Percentiles rank a stretch among this genome's conserved stretches.
Conservation (phyloP, 2,113 vertebrate genomes). For the Brachirus orientalis region DNA sequence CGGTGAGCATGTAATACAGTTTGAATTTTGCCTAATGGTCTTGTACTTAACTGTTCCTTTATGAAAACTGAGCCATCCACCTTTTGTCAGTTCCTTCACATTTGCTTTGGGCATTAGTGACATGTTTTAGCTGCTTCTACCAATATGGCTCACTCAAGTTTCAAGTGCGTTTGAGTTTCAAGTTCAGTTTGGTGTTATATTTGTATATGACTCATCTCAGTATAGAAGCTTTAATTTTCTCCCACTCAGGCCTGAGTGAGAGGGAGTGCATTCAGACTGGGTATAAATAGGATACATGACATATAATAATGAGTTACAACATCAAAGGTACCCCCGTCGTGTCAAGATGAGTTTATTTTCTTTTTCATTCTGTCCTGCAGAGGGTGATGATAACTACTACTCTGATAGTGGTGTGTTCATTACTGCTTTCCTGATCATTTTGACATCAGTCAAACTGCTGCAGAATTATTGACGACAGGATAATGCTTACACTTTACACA, state of each 20-base stretch:
- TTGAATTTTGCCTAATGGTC: slow-evolving; percentile 11
- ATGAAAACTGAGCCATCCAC: slow-evolving; percentile 14
- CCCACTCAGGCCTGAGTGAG: slow-evolving; percentile 5
- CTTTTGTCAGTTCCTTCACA: slow-evolving; percentile 17
- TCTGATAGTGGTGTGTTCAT: not conserved
- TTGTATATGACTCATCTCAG: slow-evolving; percentile 15
- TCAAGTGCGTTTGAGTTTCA: no score
- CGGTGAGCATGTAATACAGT: slow-evolving; percentile 20
- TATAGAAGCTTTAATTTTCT: slow-evolving; percentile 10
- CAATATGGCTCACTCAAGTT: slow-evolving; percentile 17
- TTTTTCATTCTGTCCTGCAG: not conserved
- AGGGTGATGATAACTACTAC: not conserved
- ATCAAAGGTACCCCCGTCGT: slow-evolving; percentile 6
- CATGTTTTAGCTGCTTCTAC: slow-evolving; percentile 20
- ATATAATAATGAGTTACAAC: slow-evolving; percentile 22
- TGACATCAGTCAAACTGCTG: not conserved
- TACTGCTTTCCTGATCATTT: slow-evolving; percentile 6
- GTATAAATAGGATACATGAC: slow-evolving; percentile 15
- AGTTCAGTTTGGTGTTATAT: not conserved
- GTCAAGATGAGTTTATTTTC: slow-evolving; percentile 12
- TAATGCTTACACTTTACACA: not conserved
- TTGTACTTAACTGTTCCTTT: slow-evolving; percentile 6
- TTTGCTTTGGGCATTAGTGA: slow-evolving; percentile 13
- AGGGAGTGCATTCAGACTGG: slow-evolving; percentile 3
- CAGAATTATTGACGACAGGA: slow-evolving; percentile 9